Conservation (phyloP, 2,888 invertebrate species). For the Andrena chrysosceles region DNA sequence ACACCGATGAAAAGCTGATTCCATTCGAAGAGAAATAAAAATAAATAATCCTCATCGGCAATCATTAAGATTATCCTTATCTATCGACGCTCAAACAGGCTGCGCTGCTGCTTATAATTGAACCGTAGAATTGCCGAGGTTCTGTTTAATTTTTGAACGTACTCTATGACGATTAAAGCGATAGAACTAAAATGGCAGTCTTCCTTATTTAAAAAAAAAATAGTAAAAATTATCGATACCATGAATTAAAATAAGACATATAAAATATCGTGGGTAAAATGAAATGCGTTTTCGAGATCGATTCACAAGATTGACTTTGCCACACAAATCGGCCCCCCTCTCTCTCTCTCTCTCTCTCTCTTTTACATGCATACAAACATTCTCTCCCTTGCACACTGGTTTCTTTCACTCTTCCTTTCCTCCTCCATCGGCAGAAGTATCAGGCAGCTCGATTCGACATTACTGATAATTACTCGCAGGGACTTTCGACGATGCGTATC, state of each 20-base stretch:
- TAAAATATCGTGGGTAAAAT: constrained; percentile 47
- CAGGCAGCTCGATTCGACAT: constrained; percentile 37
- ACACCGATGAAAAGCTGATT: background rate
- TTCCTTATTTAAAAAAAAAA: constrained; percentile 23
- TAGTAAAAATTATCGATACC: constrained; percentile 2
- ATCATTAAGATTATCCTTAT: constrained; percentile 29
- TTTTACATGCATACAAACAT: background rate
- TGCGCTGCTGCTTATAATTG: constrained; percentile 60
- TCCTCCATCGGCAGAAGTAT: constrained; percentile 28
- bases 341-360: constrained; percentile 10
- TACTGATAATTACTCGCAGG: constrained; percentile 46
- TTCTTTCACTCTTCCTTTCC: constrained; percentile 8
- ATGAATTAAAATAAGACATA: constrained; percentile 43
- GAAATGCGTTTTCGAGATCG: constrained; percentile 56
- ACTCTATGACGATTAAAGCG: constrained; percentile 2
- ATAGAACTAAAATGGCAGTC: constrained; percentile 48
- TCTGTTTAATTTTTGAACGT: background rate
- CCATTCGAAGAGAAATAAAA: background rate
- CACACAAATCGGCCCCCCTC: constrained; percentile 27
- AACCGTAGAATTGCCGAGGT: background rate
- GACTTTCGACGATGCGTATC: constrained; percentile 75
- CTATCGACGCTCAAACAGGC: constrained; percentile 46
- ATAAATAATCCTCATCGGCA: constrained; percentile 13
- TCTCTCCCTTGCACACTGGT: background rate
- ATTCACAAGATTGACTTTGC: constrained; percentile 54